Evolutionary conservation across 2,113 vertebrate species (phyloP).

Genomic region (Orcinus orca): DNA sequence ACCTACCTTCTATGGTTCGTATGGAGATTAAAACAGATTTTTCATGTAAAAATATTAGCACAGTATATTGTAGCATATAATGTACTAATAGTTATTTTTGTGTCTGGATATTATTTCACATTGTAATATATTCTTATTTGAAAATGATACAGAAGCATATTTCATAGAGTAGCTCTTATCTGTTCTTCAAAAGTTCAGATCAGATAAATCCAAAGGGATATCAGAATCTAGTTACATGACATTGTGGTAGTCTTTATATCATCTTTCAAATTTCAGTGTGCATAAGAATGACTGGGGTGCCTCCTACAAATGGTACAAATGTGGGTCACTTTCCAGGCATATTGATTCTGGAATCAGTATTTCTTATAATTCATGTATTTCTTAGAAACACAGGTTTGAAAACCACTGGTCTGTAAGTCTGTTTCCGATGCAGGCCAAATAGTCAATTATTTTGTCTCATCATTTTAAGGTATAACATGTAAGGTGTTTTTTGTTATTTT

Average conservation of each 20-base stretch:
- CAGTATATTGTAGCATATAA: background rate
- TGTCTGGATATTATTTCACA: background rate
- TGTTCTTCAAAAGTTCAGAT: background rate
- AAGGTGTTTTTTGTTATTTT: background rate
- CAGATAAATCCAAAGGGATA: background rate
- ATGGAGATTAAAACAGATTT: background rate
- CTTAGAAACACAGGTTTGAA: background rate
- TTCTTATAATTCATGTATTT: background rate
- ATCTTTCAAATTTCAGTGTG: background rate
- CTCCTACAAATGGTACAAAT: background rate
- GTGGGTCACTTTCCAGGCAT: background rate
- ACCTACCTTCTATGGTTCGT: background rate
- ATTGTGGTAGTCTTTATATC: background rate
- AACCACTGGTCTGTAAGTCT: background rate
- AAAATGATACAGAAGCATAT: background rate
- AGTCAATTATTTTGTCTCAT: background rate
- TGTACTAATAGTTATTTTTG: background rate
- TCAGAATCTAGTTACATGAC: background rate
- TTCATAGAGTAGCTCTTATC: background rate
- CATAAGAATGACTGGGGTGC: background rate
- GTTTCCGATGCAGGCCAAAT: background rate
- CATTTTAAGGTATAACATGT: background rate
- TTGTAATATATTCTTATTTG: background rate
- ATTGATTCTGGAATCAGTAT: background rate
- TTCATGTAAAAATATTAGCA: constrained; percentile 2